These are phyloP conservation scores for Drosophila aldrichi DNA, from an alignment of 2,888 invertebrate genomes.

Conservation along the genomic window DNA sequence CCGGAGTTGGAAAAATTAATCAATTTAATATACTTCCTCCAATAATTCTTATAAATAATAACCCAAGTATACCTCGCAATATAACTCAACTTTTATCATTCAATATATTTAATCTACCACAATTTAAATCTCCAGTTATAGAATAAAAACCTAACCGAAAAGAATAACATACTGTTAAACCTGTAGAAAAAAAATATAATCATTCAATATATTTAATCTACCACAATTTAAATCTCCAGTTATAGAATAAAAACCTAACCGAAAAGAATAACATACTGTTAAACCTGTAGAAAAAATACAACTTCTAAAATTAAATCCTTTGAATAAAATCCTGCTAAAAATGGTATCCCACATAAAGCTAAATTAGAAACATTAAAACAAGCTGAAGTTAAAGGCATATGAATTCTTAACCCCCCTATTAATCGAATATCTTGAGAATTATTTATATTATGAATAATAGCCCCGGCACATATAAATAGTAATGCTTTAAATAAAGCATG, in stretches of 20 bases:
- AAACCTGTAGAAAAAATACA: too few species aligned
- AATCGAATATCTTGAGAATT: not conserved
- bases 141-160: not conserved
- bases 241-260: not conserved
- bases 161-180: too few species aligned
- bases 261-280: too few species aligned
- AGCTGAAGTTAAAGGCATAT: not conserved
- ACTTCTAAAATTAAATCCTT: too few species aligned
- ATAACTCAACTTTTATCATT: not conserved
- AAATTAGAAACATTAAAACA: not conserved
- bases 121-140: not conserved
- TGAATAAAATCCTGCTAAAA: too few species aligned
- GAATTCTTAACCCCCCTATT: not conserved
- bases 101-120: not conserved
- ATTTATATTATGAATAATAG: slow-evolving; percentile 1
- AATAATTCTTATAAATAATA: too few species aligned
- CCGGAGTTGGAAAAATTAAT: too few species aligned
- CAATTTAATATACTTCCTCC: too few species aligned
- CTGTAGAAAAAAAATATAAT: not conserved
- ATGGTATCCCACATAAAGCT: not conserved
- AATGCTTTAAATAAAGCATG: slow-evolving; percentile 1
- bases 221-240: not conserved
- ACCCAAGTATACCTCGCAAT: not conserved
- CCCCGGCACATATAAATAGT: not conserved
- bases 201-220: not conserved